Conservation (phyloP, 1,140 invertebrate genomes). For the Halesus radiatus region DNA sequence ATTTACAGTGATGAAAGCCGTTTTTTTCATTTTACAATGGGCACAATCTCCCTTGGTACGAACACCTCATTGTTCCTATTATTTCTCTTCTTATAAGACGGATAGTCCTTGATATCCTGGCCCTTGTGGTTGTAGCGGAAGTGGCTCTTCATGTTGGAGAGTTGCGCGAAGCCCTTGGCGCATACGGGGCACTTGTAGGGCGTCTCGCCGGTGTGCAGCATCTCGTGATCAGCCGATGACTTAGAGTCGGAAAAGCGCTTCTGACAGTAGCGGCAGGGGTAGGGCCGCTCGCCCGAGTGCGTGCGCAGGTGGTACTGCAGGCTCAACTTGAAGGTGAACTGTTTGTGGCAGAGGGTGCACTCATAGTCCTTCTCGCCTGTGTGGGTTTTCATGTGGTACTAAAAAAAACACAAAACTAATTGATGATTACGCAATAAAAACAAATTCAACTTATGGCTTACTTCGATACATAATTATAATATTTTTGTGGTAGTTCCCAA, state of each 20-base stretch:
- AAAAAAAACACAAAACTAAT: slow-evolving; percentile 19
- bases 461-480: no score
- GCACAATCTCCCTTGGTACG: not conserved
- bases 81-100: slow-evolving; percentile 36
- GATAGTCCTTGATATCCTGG: slow-evolving; percentile 38
- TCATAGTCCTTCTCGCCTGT: slow-evolving; percentile 48
- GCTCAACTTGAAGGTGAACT: slow-evolving; percentile 35
- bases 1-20: no score
- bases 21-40: no score
- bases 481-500: no score
- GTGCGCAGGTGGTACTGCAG: slow-evolving; percentile 46
- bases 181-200: slow-evolving; percentile 70
- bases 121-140: slow-evolving; percentile 55
- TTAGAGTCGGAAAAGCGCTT: slow-evolving; percentile 59
- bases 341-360: slow-evolving; percentile 45
- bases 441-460: no score
- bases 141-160: slow-evolving; percentile 59
- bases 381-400: slow-evolving; percentile 51
- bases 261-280: slow-evolving; percentile 62
- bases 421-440: no score
- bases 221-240: slow-evolving; percentile 62
- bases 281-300: slow-evolving; percentile 61
- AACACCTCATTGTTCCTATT: slow-evolving; percentile 14
- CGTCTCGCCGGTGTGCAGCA: slow-evolving; percentile 69
- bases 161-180: slow-evolving; percentile 65